Evolutionary conservation across 2,888 invertebrate species (phyloP).

Genomic region (Drosophila anomalata): DNA sequence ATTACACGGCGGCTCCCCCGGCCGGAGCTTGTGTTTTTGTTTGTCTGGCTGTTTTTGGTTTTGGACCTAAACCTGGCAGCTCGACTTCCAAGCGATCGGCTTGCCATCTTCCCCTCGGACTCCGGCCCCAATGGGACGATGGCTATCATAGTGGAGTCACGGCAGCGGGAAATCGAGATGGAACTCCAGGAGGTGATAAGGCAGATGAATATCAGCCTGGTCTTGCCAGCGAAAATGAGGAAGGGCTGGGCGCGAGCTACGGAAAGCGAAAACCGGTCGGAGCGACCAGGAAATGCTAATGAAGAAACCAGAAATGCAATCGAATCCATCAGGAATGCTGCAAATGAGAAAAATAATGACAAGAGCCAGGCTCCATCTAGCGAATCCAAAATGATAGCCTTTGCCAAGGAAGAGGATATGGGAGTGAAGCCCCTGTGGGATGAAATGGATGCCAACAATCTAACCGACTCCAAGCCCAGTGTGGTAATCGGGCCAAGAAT

Average conservation of each 20-base stretch:
- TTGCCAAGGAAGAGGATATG: slow-evolving; percentile 5
- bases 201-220: not conserved
- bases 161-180: slow-evolving; percentile 16
- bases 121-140: not conserved
- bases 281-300: slow-evolving; percentile 7
- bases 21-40: slow-evolving; percentile 15
- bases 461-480: not conserved
- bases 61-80: slow-evolving; percentile 16
- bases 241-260: not conserved
- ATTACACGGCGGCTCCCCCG: slow-evolving; percentile 29
- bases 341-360: not conserved
- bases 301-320: not conserved
- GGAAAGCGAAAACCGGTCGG: slow-evolving; percentile 6
- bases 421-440: slow-evolving; percentile 16
- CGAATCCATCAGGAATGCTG: not conserved
- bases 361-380: not conserved
- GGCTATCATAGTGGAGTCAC: not conserved
- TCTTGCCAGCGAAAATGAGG: not conserved
- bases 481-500: slow-evolving; percentile 51
- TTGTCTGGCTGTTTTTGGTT: slow-evolving; percentile 32
- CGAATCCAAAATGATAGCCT: slow-evolving; percentile 30
- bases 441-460: not conserved
- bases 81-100: slow-evolving; percentile 22
- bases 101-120: slow-evolving; percentile 27
- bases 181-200: slow-evolving; percentile 6